These are phyloP conservation scores for Anthopleura xanthogrammica DNA, from an alignment of 92 coral and sea anemone species.

Conservation along the genomic window DNA sequence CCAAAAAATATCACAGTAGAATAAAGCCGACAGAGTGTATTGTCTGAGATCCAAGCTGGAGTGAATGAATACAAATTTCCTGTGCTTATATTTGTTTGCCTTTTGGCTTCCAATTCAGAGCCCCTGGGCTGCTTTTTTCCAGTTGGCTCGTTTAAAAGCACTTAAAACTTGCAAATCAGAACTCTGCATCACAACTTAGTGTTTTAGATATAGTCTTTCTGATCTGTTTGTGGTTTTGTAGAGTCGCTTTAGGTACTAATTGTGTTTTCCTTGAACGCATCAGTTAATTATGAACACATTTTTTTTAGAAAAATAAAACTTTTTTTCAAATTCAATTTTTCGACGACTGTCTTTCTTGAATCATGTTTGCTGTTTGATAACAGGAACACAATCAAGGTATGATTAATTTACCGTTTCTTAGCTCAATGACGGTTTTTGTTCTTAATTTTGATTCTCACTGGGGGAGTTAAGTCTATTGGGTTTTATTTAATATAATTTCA, in stretches of 20 bases:
- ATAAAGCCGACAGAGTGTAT: neutral
- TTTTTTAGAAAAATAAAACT: neutral
- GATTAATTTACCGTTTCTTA: neutral
- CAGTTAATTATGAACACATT: neutral
- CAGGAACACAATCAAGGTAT: neutral
- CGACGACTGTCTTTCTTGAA: neutral
- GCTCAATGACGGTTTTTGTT: neutral
- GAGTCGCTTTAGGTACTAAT: neutral
- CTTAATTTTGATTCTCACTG: neutral
- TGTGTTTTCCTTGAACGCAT: neutral
- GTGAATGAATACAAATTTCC: neutral
- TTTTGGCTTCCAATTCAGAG: neutral
- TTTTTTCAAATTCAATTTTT: neutral
- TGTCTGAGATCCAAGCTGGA: neutral
- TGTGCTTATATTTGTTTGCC: neutral
- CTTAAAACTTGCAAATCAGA: constrained; percentile 1
- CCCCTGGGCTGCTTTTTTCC: neutral
- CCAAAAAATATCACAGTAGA: neutral
- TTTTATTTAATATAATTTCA: no score
- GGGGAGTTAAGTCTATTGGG: neutral
- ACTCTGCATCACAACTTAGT: neutral
- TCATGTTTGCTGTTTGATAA: neutral
- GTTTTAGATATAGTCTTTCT: neutral
- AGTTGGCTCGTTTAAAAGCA: neutral
- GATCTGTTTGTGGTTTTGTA: neutral